Percentiles rank a stretch among this genome's conserved stretches.
Evolutionary conservation across 2,113 vertebrate genomes (phyloP).

Genomic region (Poecile atricapillus): DNA sequence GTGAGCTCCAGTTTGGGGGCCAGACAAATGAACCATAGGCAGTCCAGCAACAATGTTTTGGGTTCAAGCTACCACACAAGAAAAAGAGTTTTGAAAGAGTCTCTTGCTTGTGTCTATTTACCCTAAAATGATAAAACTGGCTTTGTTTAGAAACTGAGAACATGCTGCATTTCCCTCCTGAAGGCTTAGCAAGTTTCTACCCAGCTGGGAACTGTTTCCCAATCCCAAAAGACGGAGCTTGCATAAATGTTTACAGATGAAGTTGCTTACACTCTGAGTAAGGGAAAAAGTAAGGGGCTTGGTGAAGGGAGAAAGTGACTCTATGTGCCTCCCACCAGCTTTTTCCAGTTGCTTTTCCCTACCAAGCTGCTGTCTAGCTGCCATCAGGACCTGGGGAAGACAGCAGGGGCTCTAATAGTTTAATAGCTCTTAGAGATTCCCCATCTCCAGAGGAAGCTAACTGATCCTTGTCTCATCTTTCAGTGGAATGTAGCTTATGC

Average conservation of each 20-base stretch:
- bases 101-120: background rate
- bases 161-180: background rate
- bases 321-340: background rate
- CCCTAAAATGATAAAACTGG: background rate
- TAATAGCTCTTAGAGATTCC: background rate
- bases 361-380: background rate
- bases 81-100: background rate
- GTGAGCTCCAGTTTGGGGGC: background rate
- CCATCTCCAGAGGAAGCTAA: background rate
- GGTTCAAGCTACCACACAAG: background rate
- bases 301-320: background rate
- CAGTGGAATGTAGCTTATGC: background rate
- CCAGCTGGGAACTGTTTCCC: background rate
- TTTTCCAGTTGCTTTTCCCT: background rate
- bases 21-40: background rate
- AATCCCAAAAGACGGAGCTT: background rate
- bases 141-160: background rate
- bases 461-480: background rate
- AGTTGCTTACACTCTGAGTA: background rate
- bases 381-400: background rate
- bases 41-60: background rate
- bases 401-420: background rate
- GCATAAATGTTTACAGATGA: background rate
- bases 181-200: background rate
- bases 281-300: background rate